Evolutionary conservation across 2,797 vertebrate species (phyloP), one percentile per base, ranked within the genome.

Genomic region (Oreortyx pictus): DNA sequence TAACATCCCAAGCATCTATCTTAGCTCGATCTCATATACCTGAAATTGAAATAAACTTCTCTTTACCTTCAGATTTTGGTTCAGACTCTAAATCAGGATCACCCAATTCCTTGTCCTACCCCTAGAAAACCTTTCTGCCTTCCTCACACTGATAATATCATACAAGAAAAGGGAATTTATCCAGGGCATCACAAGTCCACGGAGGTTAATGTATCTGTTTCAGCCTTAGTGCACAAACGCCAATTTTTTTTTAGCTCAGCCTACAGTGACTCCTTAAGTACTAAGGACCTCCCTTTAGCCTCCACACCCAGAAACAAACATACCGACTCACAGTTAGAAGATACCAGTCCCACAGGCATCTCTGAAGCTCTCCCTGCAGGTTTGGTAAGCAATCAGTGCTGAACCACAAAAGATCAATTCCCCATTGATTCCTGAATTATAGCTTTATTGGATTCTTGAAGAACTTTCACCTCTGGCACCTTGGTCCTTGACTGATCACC

Each of bases 11-110:
- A 84, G 27, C 1, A 9, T 6, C 31, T 19, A 1, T 8, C 39
- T 62, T 31, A 4, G 24, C 35, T 9, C 11, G 17, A 31, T 13
- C 35, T 59, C 18, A 33, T 44, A 7, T 91, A 85, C 31, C 4
- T 43, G 6, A 57, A 71, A 44, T 33, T 41, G 7, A 9, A 43
- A 9, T 1, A 17, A 84, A 5, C n/a, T 83, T 33, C 18, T 76
- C 79, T 71, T 61, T 41, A 27, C 29, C n/a, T 62, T 78, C n/a
- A 43, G 39, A 13, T 10, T 24, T 8, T 3, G 5, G 18, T 14
- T 61, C 47, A 35, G 71, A 8, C 2, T 7, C 13, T 2, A 8
- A 23, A 44, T 52, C 14, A 8, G 0, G 0, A 43, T 20, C 24
- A 29, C 9, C 16, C 7, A 61, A 2, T 9, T 11, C 64, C 50